A percentile compares a stretch with the other conserved stretches of the same genome.
Conservation (phyloP, 2,797 vertebrate genomes). For the Thunnus albacares region DNA sequence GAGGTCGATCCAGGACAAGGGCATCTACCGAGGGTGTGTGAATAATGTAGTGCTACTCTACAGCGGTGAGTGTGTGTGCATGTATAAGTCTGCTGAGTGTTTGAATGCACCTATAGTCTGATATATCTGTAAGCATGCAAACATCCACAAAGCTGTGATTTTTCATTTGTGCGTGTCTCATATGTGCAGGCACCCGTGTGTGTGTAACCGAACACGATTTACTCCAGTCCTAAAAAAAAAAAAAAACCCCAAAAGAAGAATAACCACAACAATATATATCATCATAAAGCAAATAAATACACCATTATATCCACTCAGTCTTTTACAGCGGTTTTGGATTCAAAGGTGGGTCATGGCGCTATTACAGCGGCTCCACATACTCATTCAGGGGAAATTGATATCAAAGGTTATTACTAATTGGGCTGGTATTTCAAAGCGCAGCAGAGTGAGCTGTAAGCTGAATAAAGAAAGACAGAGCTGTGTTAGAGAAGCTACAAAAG, state of each 20-base stretch:
- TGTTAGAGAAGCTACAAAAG: background rate
- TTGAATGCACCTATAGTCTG: background rate
- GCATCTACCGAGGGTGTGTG: conserved; percentile 45
- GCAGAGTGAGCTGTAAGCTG: conserved; percentile 21
- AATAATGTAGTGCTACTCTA: conserved; percentile 52
- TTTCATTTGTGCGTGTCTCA: background rate
- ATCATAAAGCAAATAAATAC: conserved; percentile 6
- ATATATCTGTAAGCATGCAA: conserved; percentile 2
- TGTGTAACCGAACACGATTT: background rate
- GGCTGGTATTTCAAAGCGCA: conserved; percentile 19
- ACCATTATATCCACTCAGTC: background rate
- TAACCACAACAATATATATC: conserved; percentile 20
- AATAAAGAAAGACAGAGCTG: conserved; percentile 12
- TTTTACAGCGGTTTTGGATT: background rate
- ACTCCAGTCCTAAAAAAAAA: background rate
- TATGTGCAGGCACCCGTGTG: background rate
- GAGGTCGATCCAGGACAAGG: conserved; percentile 56
- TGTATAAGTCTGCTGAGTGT: background rate
- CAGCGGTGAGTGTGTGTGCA: background rate
- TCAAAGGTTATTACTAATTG: conserved; percentile 17
- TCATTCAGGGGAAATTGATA: conserved; percentile 18
- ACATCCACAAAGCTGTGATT: background rate
- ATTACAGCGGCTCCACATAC: background rate
- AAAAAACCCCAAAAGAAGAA: background rate
- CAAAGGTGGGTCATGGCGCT: background rate